Base-by-base conservation (phyloP, 2,113 vertebrate genomes). In the Zootoca vivipara region DNA sequence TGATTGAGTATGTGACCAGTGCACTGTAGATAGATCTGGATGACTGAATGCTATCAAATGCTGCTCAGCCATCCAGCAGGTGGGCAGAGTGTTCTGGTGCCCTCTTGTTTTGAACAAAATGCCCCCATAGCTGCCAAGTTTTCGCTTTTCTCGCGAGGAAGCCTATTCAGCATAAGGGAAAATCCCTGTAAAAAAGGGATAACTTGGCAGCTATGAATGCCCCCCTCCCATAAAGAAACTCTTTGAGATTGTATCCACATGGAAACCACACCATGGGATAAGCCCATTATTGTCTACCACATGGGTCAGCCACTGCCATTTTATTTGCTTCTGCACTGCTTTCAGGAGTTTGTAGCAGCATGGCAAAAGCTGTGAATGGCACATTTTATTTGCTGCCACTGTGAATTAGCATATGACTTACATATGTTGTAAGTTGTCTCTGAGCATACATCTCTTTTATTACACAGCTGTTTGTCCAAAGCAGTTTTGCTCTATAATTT, bases 391-490 rank as follows among this genome's bases (percentile, higher is more conserved):
- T 73, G 42, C 10, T 89, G 81, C 82, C 35, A n/a, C 69, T 91
- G 58, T 78, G 58, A 26, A 67, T 72, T 62, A 38, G 74, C 62
- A 38, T 82, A 90, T 87, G 87, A 93, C 89, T 80, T 88, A 28
- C 77, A 65, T 56, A 69, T n/a, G n/a, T n/a, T n/a, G n/a, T n/a
- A n/a, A n/a, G 91, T 89, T 79, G 78, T 93, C 89, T 93, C 91
- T 88, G 86, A 38, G 20, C 46, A 0, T 95, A 92, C 35, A 67
- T 86, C 85, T 92, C 88, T 91, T 90, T 91, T 92, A 20, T 83
- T 91, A 82, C 74, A 40, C 64, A 18, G 79, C 16, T 40, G 0
- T 89, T 95, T 93, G 70, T n/a, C 13, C 56, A 91, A 93, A 89
- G 77, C 72, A 91, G 73, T 84, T 93, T 91, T 93, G 40, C 78